A percentile compares a stretch with the other conserved stretches of the same genome.
Conservation (phyloP, 2,113 vertebrate genomes). For the Indicator maculatus region DNA sequence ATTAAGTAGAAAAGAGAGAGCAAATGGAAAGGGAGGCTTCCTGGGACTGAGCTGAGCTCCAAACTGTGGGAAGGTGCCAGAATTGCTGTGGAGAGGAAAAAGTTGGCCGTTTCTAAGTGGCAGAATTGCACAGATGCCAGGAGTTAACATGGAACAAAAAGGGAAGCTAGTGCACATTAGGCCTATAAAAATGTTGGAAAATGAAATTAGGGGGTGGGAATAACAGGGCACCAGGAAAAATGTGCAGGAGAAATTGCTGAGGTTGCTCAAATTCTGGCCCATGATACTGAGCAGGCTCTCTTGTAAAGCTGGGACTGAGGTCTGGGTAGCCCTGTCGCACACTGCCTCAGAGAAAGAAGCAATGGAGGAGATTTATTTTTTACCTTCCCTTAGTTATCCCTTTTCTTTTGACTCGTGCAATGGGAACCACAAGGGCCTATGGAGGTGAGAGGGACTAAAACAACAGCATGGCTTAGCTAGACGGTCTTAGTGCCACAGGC, state of each 20-base stretch:
- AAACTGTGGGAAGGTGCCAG: not conserved
- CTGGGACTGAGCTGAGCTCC: not conserved
- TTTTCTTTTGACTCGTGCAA: not conserved
- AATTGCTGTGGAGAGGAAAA: not conserved
- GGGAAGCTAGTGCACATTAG: not conserved
- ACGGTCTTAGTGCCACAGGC: not conserved
- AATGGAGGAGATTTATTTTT: accelerated
- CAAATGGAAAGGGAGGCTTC: not conserved
- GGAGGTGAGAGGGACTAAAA: not conserved
- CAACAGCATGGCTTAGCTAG: not conserved
- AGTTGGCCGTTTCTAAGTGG: not conserved
- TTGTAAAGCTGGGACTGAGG: not conserved
- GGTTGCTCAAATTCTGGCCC: not conserved
- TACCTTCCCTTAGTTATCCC: not conserved
- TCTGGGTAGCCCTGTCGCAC: not conserved
- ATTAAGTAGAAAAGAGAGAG: not conserved
- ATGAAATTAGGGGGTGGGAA: not conserved
- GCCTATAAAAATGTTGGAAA: not conserved
- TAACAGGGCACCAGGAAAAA: not conserved
- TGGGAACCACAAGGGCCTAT: not conserved
- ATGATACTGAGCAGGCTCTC: not conserved
- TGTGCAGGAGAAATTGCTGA: not conserved
- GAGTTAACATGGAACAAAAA: not conserved
- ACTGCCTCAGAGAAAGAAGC: not conserved
- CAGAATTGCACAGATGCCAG: not conserved